Conservation (phyloP, 2,797 vertebrate species). For the Decapterus maruadsi region DNA sequence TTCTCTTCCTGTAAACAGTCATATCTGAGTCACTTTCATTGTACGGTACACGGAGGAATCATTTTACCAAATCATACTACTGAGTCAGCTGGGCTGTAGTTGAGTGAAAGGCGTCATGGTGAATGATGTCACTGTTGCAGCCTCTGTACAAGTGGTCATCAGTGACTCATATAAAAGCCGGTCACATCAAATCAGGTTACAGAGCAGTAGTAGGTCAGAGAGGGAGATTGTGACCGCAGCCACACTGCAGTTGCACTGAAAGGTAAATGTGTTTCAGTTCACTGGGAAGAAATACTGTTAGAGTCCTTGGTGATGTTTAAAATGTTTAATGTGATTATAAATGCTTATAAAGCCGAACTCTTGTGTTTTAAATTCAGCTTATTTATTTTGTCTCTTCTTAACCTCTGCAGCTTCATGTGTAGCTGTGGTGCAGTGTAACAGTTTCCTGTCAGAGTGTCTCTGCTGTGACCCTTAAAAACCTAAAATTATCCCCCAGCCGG, state of each 20-base stretch:
- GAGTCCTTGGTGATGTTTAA: neutral
- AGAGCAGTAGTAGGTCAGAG: conserved; percentile 32
- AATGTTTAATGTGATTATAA: too few species aligned
- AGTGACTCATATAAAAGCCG: conserved; percentile 52
- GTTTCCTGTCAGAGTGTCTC: conserved; percentile 24
- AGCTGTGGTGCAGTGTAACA: conserved; percentile 15
- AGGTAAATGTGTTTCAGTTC: neutral
- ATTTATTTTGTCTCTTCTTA: neutral
- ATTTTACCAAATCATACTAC: neutral
- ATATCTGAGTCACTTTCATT: conserved; percentile 16
- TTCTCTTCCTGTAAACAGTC: neutral
- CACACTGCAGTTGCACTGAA: neutral
- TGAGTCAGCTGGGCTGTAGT: conserved; percentile 21
- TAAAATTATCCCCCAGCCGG: conserved; percentile 65
- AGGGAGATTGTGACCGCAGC: conserved; percentile 15
- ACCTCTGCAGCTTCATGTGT: neutral
- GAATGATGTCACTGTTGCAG: conserved; percentile 26
- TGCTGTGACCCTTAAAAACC: conserved; percentile 40
- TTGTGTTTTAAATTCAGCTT: too few species aligned
- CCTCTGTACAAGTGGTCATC: conserved; percentile 12
- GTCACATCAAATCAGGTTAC: conserved; percentile 52
- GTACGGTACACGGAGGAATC: neutral
- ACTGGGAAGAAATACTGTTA: neutral
- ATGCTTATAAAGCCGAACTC: too few species aligned
- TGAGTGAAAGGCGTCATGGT: neutral